Evolutionary conservation across 2,888 invertebrate species (phyloP).

Genomic region (Apantesis nais): DNA sequence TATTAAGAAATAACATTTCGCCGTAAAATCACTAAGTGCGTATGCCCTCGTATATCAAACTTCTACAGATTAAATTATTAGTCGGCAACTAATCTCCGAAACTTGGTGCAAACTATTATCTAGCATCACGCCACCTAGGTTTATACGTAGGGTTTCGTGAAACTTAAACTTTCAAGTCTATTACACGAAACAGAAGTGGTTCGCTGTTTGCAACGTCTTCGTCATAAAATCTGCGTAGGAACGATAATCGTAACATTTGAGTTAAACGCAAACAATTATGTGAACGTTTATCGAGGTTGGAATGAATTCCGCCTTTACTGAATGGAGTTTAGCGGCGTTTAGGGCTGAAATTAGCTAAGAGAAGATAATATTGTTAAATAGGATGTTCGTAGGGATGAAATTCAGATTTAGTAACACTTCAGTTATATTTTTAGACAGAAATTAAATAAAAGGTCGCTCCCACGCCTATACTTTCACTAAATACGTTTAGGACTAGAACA

Average conservation of each 20-base stretch:
- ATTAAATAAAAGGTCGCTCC: not conserved
- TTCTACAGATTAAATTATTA: constrained; percentile 8
- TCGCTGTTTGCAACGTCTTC: constrained; percentile 36
- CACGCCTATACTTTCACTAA: not conserved
- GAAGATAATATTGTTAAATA: constrained; percentile 24
- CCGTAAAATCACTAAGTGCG: not conserved
- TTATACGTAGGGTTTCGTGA: constrained; percentile 2
- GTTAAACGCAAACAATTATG: constrained; percentile 44
- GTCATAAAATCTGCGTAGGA: constrained; percentile 38
- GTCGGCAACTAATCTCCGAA: constrained; percentile 6
- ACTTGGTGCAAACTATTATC: constrained; percentile 9
- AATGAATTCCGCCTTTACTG: constrained; percentile 30
- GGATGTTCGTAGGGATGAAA: constrained; percentile 9
- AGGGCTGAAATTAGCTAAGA: constrained; percentile 24
- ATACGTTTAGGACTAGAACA: not conserved
- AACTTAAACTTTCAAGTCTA: constrained; percentile 40
- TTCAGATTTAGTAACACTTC: not conserved
- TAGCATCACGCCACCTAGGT: not conserved
- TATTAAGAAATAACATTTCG: not conserved
- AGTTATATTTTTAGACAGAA: not conserved
- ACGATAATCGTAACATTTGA: constrained; percentile 42
- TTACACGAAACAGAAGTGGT: constrained; percentile 29
- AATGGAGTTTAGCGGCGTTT: constrained; percentile 19
- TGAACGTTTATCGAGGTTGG: constrained; percentile 36
- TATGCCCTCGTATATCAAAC: not conserved